Evolutionary conservation across 2,888 invertebrate genomes (phyloP).

Genomic region (Neuroscelio doddi): DNA sequence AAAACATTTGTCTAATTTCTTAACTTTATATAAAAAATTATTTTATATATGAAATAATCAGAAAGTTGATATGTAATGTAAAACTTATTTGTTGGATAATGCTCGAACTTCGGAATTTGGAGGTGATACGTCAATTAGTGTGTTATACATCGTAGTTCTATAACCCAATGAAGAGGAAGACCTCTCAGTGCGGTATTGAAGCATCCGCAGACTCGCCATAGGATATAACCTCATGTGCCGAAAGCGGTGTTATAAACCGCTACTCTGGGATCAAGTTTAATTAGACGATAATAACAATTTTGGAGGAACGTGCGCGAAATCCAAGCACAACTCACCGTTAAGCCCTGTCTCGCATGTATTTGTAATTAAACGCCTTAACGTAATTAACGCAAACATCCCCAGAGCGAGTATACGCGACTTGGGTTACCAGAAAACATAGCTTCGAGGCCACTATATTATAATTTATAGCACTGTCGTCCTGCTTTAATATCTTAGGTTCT

Average conservation of each 20-base stretch:
- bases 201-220: background rate
- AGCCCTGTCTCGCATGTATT: slow-evolving; percentile 20
- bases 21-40: too few species aligned
- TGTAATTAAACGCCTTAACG: slow-evolving; percentile 48
- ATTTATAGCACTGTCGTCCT: slow-evolving; percentile 20
- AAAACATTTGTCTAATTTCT: too few species aligned
- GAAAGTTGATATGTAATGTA: too few species aligned
- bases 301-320: slow-evolving; percentile 24
- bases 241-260: slow-evolving; percentile 16
- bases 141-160: too few species aligned
- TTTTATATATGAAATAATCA: too few species aligned
- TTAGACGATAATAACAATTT: slow-evolving; percentile 39
- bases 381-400: slow-evolving; percentile 48
- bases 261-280: slow-evolving; percentile 27
- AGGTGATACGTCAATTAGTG: too few species aligned
- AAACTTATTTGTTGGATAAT: too few species aligned
- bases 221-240: slow-evolving; percentile 4
- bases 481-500: slow-evolving; percentile 30
- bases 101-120: too few species aligned
- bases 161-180: too few species aligned
- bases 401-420: slow-evolving; percentile 14
- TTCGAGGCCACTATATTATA: slow-evolving; percentile 17
- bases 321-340: slow-evolving; percentile 20
- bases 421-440: slow-evolving; percentile 6
- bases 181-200: background rate